phyloP scores from a whole-genome alignment of 1,140 invertebrate genomes.

The Steinernema feltiae region DNA sequence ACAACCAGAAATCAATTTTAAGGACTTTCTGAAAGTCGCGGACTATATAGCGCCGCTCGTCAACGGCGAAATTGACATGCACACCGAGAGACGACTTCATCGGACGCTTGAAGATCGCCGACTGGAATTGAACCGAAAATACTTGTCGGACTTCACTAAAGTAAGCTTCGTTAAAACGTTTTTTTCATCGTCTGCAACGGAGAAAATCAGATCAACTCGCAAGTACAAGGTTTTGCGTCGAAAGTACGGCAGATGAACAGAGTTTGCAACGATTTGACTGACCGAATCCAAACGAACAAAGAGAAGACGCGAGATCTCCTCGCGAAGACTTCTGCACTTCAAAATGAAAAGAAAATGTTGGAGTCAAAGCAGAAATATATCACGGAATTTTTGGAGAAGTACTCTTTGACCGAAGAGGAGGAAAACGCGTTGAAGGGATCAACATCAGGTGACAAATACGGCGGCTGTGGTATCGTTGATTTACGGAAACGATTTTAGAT shows the following conservation, averaged over 20 bases:
- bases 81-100: constrained; percentile 41
- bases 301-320: constrained; percentile 50
- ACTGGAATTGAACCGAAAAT: constrained; percentile 46
- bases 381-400: constrained; percentile 51
- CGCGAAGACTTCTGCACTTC: constrained; percentile 47
- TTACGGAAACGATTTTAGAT: constrained; percentile 29
- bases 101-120: constrained; percentile 48
- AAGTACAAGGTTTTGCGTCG: constrained; percentile 46
- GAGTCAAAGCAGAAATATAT: constrained; percentile 46
- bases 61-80: constrained; percentile 25
- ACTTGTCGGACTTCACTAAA: constrained; percentile 51
- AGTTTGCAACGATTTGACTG: constrained; percentile 51
- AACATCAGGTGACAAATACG: constrained; percentile 8
- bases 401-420: constrained; percentile 47
- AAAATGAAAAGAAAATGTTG: constrained; percentile 48
- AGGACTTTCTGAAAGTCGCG: constrained; percentile 46
- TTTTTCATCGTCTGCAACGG: constrained; percentile 15
- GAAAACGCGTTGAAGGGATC: constrained; percentile 36
- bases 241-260: constrained; percentile 53
- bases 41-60: constrained; percentile 36
- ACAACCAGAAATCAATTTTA: constrained; percentile 28
- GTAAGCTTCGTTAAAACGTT: constrained; percentile 29
- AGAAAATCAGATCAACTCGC: constrained; percentile 44
- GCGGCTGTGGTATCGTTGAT: constrained; percentile 10
- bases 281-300: constrained; percentile 53